phyloP scores from a whole-genome alignment of 2,888 invertebrate genomes.

The Adelphocoris suturalis region DNA sequence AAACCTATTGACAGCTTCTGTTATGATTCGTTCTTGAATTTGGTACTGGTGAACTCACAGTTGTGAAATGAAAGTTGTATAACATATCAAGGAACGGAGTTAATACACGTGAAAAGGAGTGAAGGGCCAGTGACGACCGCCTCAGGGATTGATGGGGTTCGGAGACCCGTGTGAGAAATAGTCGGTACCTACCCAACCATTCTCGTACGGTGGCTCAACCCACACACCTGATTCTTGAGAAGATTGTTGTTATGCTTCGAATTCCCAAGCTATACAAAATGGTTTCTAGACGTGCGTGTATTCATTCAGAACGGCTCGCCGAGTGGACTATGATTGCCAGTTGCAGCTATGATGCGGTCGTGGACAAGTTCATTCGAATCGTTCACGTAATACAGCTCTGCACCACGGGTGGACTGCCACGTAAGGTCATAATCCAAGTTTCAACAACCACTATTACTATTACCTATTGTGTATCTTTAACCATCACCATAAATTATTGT shows the following conservation, averaged over 20 bases:
- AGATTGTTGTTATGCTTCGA: slow-evolving; percentile 15
- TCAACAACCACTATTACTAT: not conserved
- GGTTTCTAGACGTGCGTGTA: not conserved
- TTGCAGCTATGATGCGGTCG: not conserved
- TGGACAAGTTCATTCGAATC: not conserved
- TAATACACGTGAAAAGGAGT: slow-evolving; percentile 1
- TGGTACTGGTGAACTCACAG: too few relatives aligned
- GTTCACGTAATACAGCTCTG: not conserved
- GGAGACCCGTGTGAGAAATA: slow-evolving; percentile 15
- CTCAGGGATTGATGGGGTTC: not conserved
- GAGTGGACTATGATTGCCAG: not conserved
- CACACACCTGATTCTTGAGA: not conserved
- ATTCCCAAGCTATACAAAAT: slow-evolving; percentile 6
- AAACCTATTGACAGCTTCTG: too few relatives aligned
- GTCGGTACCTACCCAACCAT: not conserved
- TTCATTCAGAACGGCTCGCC: slow-evolving; percentile 10
- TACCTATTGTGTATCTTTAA: not conserved
- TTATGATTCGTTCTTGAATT: too few relatives aligned
- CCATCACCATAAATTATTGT: not conserved
- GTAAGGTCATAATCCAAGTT: not conserved
- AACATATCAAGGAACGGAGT: not conserved
- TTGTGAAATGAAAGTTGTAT: not conserved
- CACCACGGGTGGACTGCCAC: not conserved
- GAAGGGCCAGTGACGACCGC: slow-evolving; percentile 7
- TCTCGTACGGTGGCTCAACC: not conserved